Conservation (phyloP, 2,797 vertebrate species). For the Chelon auratus region DNA sequence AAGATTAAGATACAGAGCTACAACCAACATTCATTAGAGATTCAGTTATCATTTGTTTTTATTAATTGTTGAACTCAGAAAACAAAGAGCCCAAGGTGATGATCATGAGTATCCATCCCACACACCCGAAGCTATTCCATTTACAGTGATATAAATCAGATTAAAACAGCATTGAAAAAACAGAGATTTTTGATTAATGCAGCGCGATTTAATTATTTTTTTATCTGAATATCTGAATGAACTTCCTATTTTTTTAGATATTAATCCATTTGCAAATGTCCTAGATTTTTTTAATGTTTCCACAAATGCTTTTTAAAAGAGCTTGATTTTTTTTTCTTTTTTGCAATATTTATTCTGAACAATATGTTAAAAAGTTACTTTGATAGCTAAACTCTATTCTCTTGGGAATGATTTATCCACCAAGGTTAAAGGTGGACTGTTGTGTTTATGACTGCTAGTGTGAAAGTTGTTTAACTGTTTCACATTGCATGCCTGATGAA, state of each 20-base stretch:
- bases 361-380: not conserved
- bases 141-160: no score
- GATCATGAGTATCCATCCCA: not conserved
- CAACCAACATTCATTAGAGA: not conserved
- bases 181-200: no score
- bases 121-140: no score
- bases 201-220: not conserved
- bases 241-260: not conserved
- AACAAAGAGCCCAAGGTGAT: not conserved
- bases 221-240: not conserved
- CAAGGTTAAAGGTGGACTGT: slow-evolving; percentile 56
- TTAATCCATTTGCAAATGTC: not conserved
- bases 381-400: not conserved
- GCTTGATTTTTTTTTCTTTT: slow-evolving; percentile 1
- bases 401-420: slow-evolving; percentile 42
- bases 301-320: accelerated
- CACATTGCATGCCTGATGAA: slow-evolving; percentile 39
- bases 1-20: not conserved
- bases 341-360: not conserved
- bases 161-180: no score
- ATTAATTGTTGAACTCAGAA: not conserved
- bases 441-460: slow-evolving; percentile 64
- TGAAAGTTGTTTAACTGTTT: slow-evolving; percentile 60
- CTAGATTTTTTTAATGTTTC: not conserved
- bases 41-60: not conserved